Conservation (phyloP, 2,113 vertebrate species). For the Jaculus jaculus region DNA sequence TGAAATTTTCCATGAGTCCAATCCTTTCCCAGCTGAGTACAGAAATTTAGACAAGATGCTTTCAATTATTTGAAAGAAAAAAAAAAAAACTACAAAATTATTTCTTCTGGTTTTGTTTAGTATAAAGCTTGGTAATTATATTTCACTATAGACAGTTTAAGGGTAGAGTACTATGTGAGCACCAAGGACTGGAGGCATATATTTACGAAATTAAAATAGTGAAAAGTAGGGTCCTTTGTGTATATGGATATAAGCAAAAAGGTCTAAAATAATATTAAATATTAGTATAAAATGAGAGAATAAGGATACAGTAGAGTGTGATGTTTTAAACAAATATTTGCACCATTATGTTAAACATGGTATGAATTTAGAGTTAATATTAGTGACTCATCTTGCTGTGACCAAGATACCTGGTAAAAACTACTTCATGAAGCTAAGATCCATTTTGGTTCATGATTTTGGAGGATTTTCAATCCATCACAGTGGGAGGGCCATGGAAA, state of each 20-base stretch:
- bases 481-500: not conserved
- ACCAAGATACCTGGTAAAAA: not conserved
- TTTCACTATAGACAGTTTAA: slow-evolving; percentile 22
- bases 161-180: not conserved
- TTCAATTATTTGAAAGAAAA: slow-evolving; percentile 57
- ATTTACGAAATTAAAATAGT: not conserved
- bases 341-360: not conserved
- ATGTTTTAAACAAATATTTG: not conserved
- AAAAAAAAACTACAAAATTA: not conserved
- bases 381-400: not conserved
- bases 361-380: not conserved
- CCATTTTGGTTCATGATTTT: not conserved
- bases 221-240: not conserved
- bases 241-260: not conserved
- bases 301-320: not conserved
- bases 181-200: not conserved
- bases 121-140: not conserved
- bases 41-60: slow-evolving; percentile 14
- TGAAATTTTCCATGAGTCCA: slow-evolving; percentile 1
- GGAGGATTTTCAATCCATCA: not conserved
- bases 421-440: not conserved
- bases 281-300: not conserved
- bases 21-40: slow-evolving; percentile 1
- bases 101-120: not conserved
- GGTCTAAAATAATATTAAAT: not conserved